These are phyloP conservation scores for Drosophila chauvacae DNA, from an alignment of 1,140 invertebrate genomes.

Conservation along the genomic window DNA sequence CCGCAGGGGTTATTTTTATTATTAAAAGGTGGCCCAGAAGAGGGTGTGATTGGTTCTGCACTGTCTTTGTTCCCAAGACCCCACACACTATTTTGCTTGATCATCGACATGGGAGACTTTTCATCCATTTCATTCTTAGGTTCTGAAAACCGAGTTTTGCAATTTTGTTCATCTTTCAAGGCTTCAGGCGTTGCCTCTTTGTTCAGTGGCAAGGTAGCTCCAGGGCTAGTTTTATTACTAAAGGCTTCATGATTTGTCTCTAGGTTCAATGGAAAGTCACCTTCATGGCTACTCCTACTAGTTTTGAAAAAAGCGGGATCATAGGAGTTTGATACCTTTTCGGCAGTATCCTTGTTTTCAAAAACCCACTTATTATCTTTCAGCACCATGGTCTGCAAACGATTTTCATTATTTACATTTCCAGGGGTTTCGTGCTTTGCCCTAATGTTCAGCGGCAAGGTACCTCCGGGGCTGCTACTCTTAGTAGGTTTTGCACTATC, in stretches of 20 bases:
- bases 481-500: too few species aligned
- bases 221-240: background rate
- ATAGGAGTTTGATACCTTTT: background rate
- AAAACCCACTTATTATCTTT: background rate
- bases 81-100: background rate
- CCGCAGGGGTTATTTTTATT: background rate
- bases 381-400: background rate
- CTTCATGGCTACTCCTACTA: background rate
- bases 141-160: too few species aligned
- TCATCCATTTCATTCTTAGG: background rate
- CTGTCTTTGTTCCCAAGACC: background rate
- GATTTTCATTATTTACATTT: background rate
- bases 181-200: background rate
- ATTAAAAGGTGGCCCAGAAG: background rate
- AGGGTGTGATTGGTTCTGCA: background rate
- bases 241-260: background rate
- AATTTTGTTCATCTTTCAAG: too few species aligned
- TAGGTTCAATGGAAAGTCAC: background rate
- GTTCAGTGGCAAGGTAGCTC: background rate
- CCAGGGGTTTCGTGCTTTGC: background rate
- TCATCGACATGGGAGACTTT: background rate
- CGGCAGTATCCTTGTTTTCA: background rate
- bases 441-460: conserved; percentile 9
- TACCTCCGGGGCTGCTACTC: background rate
- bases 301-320: background rate